Percentiles rank a stretch among this genome's conserved stretches.
Evolutionary conservation across 2,888 invertebrate species (phyloP).

Genomic region (Agrotis segetum): DNA sequence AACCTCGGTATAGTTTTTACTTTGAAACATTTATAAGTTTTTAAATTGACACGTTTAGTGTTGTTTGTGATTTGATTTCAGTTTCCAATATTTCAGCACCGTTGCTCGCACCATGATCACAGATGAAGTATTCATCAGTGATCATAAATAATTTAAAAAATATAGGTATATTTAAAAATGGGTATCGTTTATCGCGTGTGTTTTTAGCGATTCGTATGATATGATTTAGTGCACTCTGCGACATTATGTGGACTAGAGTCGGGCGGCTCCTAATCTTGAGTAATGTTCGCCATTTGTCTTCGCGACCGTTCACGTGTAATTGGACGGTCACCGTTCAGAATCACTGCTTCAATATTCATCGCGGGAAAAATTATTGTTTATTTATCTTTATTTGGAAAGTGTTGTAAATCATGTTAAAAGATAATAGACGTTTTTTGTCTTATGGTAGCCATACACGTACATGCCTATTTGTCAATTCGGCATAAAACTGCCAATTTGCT

Average conservation of each 20-base stretch:
- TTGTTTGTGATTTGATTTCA: too few species aligned
- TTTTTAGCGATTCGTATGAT: slow-evolving; percentile 61
- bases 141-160: too few species aligned
- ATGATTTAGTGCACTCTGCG: slow-evolving; percentile 71
- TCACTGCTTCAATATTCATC: slow-evolving; percentile 67
- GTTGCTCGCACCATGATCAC: too few species aligned
- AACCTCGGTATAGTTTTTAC: not conserved
- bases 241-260: slow-evolving; percentile 68
- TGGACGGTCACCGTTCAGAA: slow-evolving; percentile 74
- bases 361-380: slow-evolving; percentile 47
- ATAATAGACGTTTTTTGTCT: slow-evolving; percentile 5
- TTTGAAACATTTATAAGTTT: not conserved
- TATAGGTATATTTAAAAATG: not conserved
- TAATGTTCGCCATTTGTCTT: slow-evolving; percentile 82
- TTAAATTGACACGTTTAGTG: not conserved
- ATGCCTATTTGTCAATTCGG: too few species aligned
- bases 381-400: slow-evolving; percentile 42
- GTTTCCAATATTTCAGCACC: too few species aligned
- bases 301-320: slow-evolving; percentile 77
- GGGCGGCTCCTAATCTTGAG: slow-evolving; percentile 79
- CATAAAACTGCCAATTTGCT: too few species aligned
- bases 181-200: slow-evolving; percentile 33
- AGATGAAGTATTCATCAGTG: too few species aligned
- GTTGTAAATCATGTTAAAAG: slow-evolving; percentile 1
- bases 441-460: too few species aligned